These are phyloP conservation scores for Thalpophila matura DNA, from an alignment of 2,888 invertebrate species.

Conservation along the genomic window DNA sequence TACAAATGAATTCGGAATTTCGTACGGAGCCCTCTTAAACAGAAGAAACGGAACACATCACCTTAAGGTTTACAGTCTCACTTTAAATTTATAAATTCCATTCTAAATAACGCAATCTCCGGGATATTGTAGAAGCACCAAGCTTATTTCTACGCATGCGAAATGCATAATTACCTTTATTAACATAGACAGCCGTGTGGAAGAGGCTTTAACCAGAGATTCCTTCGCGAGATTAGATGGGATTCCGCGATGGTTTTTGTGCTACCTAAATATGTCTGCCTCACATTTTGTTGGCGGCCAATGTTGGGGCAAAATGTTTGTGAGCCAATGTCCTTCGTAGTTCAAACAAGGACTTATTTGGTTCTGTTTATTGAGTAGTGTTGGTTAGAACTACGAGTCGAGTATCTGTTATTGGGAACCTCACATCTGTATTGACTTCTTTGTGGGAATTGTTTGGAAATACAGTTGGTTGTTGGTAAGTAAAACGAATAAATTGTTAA, in stretches of 20 bases:
- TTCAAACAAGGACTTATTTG: not conserved
- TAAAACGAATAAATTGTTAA: not conserved
- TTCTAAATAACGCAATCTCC: constrained; percentile 73
- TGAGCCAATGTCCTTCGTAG: constrained; percentile 2
- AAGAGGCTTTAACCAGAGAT: constrained; percentile 57
- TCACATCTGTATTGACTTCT: not conserved
- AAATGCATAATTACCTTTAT: constrained; percentile 88
- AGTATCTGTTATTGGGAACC: constrained; percentile 12
- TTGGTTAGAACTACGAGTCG: not conserved
- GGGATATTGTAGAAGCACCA: constrained; percentile 65
- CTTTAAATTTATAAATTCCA: constrained; percentile 73
- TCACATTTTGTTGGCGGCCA: constrained; percentile 32
- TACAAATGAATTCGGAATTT: too few relatives aligned
- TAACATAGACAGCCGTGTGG: constrained; percentile 73
- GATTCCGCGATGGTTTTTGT: constrained; percentile 69
- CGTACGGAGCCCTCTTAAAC: too few relatives aligned
- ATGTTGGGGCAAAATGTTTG: constrained; percentile 19
- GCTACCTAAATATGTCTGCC: constrained; percentile 40
- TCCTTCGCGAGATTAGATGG: constrained; percentile 72
- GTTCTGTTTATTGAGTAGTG: not conserved
- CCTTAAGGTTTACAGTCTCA: constrained; percentile 41
- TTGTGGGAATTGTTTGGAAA: not conserved
- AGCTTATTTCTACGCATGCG: constrained; percentile 83
- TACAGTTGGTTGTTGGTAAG: not conserved
- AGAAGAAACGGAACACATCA: constrained; percentile 11